phyloP scores from a whole-genome alignment of 2,888 invertebrate genomes.

The Phrixothrix hirtus region DNA sequence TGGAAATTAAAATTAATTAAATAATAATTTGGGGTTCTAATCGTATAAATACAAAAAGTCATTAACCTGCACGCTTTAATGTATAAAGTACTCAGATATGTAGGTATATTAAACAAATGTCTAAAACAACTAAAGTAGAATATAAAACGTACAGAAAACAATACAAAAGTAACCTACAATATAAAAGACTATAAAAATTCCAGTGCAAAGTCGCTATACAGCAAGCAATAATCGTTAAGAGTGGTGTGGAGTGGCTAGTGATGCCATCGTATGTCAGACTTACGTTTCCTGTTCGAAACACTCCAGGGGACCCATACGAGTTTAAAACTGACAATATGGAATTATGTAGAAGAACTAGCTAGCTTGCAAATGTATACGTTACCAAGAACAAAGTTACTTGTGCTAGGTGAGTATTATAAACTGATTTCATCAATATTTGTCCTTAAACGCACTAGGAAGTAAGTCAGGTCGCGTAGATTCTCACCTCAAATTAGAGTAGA shows the following conservation, averaged over 20 bases:
- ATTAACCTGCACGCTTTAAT: too few relatives aligned
- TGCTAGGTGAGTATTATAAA: conserved; percentile 4
- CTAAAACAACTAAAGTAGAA: too few relatives aligned
- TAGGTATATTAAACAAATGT: too few relatives aligned
- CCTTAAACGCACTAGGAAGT: too few relatives aligned
- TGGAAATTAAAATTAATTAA: conserved; percentile 24
- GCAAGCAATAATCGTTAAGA: conserved; percentile 44
- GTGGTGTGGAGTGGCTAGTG: conserved; percentile 41
- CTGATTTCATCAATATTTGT: neutral
- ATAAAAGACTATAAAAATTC: conserved; percentile 42
- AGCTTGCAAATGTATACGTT: conserved; percentile 26
- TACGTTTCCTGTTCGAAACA: conserved; percentile 43
- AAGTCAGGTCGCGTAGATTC: too few relatives aligned
- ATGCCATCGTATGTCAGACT: conserved; percentile 44
- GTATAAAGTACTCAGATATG: too few relatives aligned
- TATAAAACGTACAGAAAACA: conserved; percentile 33
- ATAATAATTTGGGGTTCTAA: conserved; percentile 14
- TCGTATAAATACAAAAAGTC: conserved; percentile 1
- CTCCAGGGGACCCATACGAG: conserved; percentile 37
- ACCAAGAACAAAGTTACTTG: conserved; percentile 16
- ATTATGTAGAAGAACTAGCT: conserved; percentile 29
- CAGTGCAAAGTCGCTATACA: conserved; percentile 39
- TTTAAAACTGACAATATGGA: conserved; percentile 32
- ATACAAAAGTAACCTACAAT: conserved; percentile 36
- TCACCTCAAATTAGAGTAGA: neutral